Conservation (phyloP, 2,888 invertebrate genomes). For the Andrena marginata region DNA sequence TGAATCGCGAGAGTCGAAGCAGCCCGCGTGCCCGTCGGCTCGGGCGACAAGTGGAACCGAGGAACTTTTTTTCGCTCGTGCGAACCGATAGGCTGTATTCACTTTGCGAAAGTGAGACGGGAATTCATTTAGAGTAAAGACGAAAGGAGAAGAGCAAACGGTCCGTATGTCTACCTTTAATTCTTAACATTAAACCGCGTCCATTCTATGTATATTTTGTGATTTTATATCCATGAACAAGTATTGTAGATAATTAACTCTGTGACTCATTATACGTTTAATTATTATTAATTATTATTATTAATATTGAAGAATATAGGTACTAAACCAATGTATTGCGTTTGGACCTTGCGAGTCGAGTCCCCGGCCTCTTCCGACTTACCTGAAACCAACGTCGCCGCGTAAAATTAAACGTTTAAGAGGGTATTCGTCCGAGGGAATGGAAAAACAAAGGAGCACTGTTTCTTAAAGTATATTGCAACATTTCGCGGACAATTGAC, state of each 20-base stretch:
- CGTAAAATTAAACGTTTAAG: neutral
- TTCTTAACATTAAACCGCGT: conserved; percentile 69
- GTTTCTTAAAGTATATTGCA: conserved; percentile 78
- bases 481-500: conserved; percentile 79
- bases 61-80: conserved; percentile 34
- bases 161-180: conserved; percentile 58
- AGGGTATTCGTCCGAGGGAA: neutral
- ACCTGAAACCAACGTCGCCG: neutral
- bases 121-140: conserved; percentile 51
- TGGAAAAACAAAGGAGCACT: neutral
- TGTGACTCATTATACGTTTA: conserved; percentile 81
- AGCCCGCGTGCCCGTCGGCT: conserved; percentile 18
- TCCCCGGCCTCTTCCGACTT: conserved; percentile 18
- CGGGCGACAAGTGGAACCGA: conserved; percentile 10
- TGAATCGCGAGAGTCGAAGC: conserved; percentile 27
- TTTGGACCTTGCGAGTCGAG: conserved; percentile 55
- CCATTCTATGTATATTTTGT: conserved; percentile 85
- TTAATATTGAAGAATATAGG: conserved; percentile 78
- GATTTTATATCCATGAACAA: conserved; percentile 84
- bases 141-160: conserved; percentile 23
- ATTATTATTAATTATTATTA: conserved; percentile 77
- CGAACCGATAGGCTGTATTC: conserved; percentile 35
- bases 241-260: conserved; percentile 85
- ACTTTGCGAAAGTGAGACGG: conserved; percentile 55
- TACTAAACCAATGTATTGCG: conserved; percentile 79